Evolutionary conservation across 2,888 invertebrate genomes (phyloP).

Genomic region (Therioaphis trifolii): DNA sequence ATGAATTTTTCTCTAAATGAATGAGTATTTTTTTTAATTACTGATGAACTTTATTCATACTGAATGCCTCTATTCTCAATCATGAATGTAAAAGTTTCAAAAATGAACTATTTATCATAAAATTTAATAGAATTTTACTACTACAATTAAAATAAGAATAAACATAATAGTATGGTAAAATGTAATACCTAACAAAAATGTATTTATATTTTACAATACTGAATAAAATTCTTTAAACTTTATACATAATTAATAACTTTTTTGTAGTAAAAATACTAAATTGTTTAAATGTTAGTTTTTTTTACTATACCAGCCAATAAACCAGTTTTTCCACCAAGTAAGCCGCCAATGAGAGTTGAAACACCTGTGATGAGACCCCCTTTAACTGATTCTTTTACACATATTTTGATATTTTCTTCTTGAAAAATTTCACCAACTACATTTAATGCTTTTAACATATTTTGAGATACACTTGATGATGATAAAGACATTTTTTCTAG

Average conservation of each 20-base stretch:
- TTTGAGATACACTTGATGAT: not conserved
- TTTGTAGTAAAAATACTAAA: not conserved
- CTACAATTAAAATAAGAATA: no score
- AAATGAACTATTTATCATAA: no score
- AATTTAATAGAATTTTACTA: no score
- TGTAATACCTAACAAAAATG: no score
- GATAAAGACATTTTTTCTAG: constrained; percentile 34
- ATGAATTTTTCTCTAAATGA: no score
- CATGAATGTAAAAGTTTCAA: no score
- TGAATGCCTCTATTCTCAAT: no score
- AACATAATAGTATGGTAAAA: no score
- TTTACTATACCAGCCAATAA: constrained; percentile 54
- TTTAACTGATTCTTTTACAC: constrained; percentile 58
- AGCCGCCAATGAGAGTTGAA: constrained; percentile 60
- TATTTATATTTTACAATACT: no score
- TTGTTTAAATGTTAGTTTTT: not conserved
- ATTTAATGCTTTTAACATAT: constrained; percentile 20
- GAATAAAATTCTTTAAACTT: no score
- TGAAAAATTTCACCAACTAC: constrained; percentile 60
- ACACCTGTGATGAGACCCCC: constrained; percentile 62
- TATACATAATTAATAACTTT: not conserved
- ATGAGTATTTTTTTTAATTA: no score
- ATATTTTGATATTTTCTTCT: constrained; percentile 56
- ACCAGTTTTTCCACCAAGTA: constrained; percentile 62
- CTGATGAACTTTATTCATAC: no score